Evolutionary conservation across 30 jellyfish, hydroid and myxozoan genomes (phyloP).

Genomic region (Rhopilema esculentum): DNA sequence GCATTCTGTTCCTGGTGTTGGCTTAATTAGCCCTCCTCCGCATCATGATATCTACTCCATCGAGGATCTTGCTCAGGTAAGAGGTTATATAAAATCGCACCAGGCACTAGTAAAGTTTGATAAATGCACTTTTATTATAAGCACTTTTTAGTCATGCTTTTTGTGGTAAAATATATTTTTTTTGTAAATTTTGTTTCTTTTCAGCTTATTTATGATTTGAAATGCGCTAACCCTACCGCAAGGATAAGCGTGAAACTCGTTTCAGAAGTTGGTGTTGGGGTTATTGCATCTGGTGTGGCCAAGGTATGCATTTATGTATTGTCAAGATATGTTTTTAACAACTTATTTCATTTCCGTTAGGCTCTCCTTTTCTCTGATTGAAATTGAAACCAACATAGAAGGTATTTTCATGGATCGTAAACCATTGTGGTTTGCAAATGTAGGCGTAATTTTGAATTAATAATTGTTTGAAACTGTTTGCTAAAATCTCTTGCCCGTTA

Average conservation of each 20-base stretch:
- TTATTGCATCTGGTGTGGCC: slow-evolving; percentile 82
- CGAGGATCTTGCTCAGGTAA: slow-evolving; percentile 88
- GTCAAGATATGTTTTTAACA: no score
- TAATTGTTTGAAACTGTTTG: no score
- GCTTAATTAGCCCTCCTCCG: slow-evolving; percentile 88
- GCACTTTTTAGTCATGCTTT: not conserved
- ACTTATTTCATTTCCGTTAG: no score
- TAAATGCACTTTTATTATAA: no score
- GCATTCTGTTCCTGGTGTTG: slow-evolving; percentile 83
- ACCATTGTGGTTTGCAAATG: no score
- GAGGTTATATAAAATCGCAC: no score
- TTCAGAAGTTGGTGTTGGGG: slow-evolving; percentile 85
- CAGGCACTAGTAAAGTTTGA: no score
- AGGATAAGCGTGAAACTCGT: slow-evolving; percentile 85
- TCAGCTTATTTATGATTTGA: slow-evolving; percentile 78
- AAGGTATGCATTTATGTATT: slow-evolving; percentile 28
- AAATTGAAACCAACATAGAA: no score
- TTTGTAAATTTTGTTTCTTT: not conserved
- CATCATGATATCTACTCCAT: slow-evolving; percentile 85
- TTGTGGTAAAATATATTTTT: not conserved
- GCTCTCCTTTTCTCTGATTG: not conserved
- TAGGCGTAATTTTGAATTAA: no score
- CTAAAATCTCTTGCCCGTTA: no score
- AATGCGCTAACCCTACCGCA: slow-evolving; percentile 81
- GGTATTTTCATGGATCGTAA: no score